These are phyloP conservation scores for Syritta pipiens DNA, from an alignment of 2,888 invertebrate species.

Conservation along the genomic window DNA sequence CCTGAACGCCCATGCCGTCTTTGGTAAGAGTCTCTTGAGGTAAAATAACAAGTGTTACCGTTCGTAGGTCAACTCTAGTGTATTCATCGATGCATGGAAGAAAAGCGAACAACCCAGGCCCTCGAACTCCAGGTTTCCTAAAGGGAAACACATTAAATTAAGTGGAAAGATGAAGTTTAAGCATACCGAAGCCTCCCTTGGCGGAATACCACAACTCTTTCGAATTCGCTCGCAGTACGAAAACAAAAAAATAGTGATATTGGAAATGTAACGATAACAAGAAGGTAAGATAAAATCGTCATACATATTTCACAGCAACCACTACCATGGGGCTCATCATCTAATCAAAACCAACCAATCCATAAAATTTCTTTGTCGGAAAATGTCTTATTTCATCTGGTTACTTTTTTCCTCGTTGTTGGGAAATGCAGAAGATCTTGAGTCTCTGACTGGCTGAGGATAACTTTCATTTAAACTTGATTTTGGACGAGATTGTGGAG, in stretches of 20 bases:
- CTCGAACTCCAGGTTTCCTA: conserved; percentile 13
- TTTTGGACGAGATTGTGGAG: too few species aligned
- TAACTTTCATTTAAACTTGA: too few species aligned
- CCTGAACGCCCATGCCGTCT: conserved; percentile 95
- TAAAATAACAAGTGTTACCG: conserved; percentile 82
- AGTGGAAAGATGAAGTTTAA: neutral
- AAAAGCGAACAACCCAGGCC: conserved; percentile 82
- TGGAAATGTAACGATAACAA: conserved; percentile 87
- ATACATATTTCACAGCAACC: conserved; percentile 84
- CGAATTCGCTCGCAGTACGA: conserved; percentile 90
- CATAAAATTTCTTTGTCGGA: too few species aligned
- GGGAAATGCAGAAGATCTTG: too few species aligned
- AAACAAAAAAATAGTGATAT: conserved; percentile 89
- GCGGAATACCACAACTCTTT: conserved; percentile 90
- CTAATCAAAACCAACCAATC: neutral
- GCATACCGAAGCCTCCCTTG: conserved; percentile 84
- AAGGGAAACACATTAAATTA: neutral
- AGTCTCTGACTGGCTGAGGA: too few species aligned
- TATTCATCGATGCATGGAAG: conserved; percentile 83
- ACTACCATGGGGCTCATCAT: neutral
- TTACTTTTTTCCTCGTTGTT: too few species aligned
- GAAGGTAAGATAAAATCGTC: conserved; percentile 84
- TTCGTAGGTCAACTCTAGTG: conserved; percentile 82
- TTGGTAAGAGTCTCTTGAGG: conserved; percentile 87
- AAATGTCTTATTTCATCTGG: too few species aligned